These are phyloP conservation scores for Anguilla obscura DNA, from an alignment of 2,797 vertebrate genomes.

Conservation along the genomic window DNA sequence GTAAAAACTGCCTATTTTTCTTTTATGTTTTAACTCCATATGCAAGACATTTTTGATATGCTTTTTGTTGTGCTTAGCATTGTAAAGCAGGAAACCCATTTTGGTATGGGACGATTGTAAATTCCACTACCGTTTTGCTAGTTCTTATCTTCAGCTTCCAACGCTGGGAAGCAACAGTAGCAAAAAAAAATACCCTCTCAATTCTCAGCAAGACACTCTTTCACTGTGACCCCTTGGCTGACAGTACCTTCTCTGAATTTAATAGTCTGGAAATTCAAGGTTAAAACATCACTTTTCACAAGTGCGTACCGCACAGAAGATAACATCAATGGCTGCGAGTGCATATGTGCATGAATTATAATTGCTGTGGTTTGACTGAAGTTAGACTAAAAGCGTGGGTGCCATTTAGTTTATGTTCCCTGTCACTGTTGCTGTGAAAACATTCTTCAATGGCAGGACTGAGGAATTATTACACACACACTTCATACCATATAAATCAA, in stretches of 20 bases:
- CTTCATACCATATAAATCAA: neutral
- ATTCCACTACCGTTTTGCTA: neutral
- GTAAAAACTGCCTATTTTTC: neutral
- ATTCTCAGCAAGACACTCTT: slow-evolving; percentile 25
- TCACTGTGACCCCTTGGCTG: slow-evolving; percentile 42
- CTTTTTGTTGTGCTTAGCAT: neutral
- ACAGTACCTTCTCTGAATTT: slow-evolving; percentile 1
- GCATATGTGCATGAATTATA: slow-evolving; percentile 3
- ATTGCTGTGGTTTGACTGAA: slow-evolving; percentile 6
- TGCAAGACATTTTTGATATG: neutral
- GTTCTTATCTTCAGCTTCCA: neutral
- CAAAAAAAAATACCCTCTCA: neutral
- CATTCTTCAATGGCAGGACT: neutral
- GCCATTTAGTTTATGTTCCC: neutral
- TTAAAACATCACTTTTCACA: neutral
- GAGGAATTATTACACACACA: neutral
- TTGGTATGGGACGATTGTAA: neutral
- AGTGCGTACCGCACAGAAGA: neutral
- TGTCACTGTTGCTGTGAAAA: slow-evolving; percentile 1
- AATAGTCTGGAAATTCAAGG: slow-evolving; percentile 18
- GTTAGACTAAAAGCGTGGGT: neutral
- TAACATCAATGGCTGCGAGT: neutral
- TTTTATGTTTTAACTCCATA: neutral
- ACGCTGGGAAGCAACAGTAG: neutral
- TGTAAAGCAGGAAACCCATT: neutral